Evolutionary conservation across 2,113 vertebrate genomes (phyloP).

Genomic region (Nycticorax nycticorax): DNA sequence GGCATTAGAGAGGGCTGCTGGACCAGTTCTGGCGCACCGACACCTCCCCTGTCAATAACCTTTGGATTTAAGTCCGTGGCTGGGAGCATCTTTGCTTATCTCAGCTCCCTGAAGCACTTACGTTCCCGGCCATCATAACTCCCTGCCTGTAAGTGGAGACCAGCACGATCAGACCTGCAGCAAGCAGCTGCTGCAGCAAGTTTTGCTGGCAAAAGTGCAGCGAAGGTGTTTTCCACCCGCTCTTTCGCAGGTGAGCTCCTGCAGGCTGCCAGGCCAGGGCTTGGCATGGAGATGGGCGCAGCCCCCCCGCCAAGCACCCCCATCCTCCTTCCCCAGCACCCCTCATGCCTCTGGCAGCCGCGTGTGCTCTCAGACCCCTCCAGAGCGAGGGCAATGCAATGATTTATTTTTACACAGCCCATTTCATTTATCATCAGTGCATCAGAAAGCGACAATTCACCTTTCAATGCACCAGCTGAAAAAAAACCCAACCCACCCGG

Average conservation of each 20-base stretch:
- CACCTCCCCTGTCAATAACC: not conserved
- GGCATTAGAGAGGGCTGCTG: not conserved
- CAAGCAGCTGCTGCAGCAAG: not conserved
- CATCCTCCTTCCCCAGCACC: not conserved
- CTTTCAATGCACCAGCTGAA: slow-evolving; percentile 15
- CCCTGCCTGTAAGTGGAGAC: not conserved
- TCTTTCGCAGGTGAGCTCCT: not conserved
- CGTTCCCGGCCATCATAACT: fast-evolving
- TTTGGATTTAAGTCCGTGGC: not conserved
- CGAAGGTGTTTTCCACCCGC: not conserved
- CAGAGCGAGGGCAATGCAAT: not conserved
- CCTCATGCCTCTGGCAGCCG: fast-evolving
- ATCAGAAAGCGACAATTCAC: not conserved
- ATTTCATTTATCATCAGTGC: not conserved
- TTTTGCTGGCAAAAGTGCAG: not conserved
- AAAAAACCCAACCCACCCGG: not conserved
- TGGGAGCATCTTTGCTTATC: not conserved
- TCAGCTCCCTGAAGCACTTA: slow-evolving; percentile 14
- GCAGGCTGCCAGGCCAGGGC: not conserved
- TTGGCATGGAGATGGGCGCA: fast-evolving
- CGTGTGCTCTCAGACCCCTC: not conserved
- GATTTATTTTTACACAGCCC: not conserved
- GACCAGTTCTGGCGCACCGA: fast-evolving
- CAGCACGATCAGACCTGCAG: not conserved
- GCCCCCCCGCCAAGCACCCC: fast-evolving